A percentile compares a stretch with the other conserved stretches of the same genome.
phyloP scores from a whole-genome alignment of 1,140 invertebrate genomes.

The Drosophila bifasciata region DNA sequence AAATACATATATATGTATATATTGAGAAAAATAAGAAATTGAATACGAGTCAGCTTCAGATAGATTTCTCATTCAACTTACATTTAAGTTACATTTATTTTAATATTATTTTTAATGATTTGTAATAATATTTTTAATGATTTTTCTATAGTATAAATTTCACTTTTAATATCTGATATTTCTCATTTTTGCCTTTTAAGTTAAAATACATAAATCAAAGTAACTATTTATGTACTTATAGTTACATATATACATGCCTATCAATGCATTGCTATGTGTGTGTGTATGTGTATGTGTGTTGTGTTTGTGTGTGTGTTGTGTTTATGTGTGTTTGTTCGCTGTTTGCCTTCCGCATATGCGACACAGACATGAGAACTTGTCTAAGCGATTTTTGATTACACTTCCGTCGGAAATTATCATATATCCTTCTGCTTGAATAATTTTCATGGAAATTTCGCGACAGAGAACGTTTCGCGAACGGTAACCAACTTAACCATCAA shows the following conservation, averaged over 20 bases:
- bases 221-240: conserved; percentile 9
- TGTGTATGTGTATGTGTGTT: not conserved
- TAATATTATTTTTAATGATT: no score
- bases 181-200: no score
- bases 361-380: conserved; percentile 45
- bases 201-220: not conserved
- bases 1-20: no score
- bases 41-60: no score
- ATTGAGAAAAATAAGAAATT: no score
- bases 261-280: not conserved
- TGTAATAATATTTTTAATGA: no score
- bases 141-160: no score
- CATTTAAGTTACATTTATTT: no score
- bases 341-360: not conserved
- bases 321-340: not conserved
- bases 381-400: conserved; percentile 85
- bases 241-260: conserved; percentile 1
- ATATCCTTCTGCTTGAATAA: conserved; percentile 84
- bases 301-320: not conserved
- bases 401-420: conserved; percentile 84
- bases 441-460: conserved; percentile 76
- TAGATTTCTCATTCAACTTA: no score
- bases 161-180: no score
- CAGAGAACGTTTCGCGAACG: conserved; percentile 13
- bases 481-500: conserved; percentile 1